Base-by-base conservation (phyloP, 2,797 vertebrate species). In the Myotis myotis region DNA sequence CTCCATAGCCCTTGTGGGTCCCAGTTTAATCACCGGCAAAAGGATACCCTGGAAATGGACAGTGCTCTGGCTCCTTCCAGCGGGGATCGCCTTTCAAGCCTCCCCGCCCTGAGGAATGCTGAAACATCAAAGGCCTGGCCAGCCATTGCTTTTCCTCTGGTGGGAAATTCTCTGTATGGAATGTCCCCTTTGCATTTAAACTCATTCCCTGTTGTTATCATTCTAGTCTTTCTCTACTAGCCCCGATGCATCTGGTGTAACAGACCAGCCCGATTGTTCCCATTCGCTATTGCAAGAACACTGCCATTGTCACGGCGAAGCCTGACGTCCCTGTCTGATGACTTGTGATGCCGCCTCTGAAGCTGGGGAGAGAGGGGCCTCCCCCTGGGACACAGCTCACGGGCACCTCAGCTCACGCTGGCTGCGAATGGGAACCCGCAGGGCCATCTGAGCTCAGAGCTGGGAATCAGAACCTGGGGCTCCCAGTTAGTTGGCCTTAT, bases 381-480 rank as follows among this genome's bases (percentile, higher is more conserved):
- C 15, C 13, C 49, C 53, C 0, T 11, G 16, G 19, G 10, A n/a
- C 17, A 3, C 2, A 30, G 49, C 33, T n/a, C 10, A 19, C 4
- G 0, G 44, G 44, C 30, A 33, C 15, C 47, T 41, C 5, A 23
- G 8, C 19, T 78, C 60, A 15, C 4, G 4, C 0, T 23, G 0
- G 1, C 60, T 41, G 9, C 0, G 9, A 22, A 36, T 1, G 15
- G 1, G 11, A 19, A 33, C 38, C 33, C 8, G 4, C 7, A 13
- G 57, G 9, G 11, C 23, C 11, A 16, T 19, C 33, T 47, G 80
- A 41, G 33, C 70, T 79, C 68, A 22, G 38, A 78, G 55, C 51
- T 20, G 5, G 16, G 11, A 11, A 41, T 41, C 55, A 25, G 68
- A 78, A 89, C 2, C 7, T 3, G 47, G 28, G 4, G 28, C 41